phyloP scores from a whole-genome alignment of 2,113 vertebrate species.

The Thinocorus orbignyianus region DNA sequence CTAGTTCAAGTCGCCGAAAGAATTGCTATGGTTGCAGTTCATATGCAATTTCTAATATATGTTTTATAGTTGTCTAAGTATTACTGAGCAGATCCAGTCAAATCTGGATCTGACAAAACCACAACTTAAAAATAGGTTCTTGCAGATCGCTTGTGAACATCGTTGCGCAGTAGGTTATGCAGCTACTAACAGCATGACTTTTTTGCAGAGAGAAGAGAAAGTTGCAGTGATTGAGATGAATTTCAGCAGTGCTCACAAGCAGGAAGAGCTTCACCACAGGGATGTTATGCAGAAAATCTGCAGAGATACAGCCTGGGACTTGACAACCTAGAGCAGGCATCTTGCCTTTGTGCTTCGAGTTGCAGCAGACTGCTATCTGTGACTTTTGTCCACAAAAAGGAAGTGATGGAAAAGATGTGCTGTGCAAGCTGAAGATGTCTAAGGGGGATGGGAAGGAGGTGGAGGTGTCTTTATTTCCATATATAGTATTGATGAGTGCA shows the following conservation, averaged over 20 bases:
- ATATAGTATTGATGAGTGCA: slow-evolving; percentile 9
- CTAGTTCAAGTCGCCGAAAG: not conserved
- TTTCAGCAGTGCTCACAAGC: not conserved
- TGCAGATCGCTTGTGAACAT: not conserved
- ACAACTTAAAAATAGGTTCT: slow-evolving; percentile 1
- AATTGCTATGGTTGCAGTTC: slow-evolving; percentile 9
- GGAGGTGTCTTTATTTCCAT: slow-evolving; percentile 36
- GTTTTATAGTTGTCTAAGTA: not conserved
- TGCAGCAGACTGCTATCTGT: not conserved
- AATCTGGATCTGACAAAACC: not conserved
- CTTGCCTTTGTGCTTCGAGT: not conserved
- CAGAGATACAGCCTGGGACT: not conserved
- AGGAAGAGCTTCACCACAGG: slow-evolving; percentile 24
- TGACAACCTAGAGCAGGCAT: not conserved
- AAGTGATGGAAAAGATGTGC: not conserved
- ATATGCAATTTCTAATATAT: not conserved
- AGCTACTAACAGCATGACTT: not conserved
- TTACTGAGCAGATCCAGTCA: not conserved
- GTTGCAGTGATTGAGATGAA: not conserved
- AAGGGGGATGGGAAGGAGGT: not conserved
- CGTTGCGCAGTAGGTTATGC: not conserved
- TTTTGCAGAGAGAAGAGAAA: not conserved
- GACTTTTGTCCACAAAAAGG: slow-evolving; percentile 4
- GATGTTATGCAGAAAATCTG: not conserved
- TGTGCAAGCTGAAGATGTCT: not conserved